Evolutionary conservation across 2,113 vertebrate species (phyloP).

Genomic region (Hemichromis elongatus): DNA sequence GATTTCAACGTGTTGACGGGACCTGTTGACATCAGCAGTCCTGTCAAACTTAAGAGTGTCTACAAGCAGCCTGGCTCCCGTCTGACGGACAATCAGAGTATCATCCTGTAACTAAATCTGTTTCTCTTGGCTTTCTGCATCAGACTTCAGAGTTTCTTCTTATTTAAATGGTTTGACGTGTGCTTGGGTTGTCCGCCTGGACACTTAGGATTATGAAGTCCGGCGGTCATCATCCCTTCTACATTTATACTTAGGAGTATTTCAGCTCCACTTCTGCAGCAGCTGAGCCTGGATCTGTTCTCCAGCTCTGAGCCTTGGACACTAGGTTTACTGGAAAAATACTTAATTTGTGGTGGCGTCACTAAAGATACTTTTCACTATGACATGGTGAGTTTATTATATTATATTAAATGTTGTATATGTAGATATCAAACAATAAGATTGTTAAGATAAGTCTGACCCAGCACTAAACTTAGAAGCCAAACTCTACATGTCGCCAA

Average conservation of each 20-base stretch:
- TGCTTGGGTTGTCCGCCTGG: conserved; percentile 1
- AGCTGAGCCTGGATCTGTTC: not conserved
- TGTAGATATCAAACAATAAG: conserved; percentile 31
- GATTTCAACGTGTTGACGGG: conserved; percentile 30
- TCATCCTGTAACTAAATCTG: conserved; percentile 23
- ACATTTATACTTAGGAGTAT: not conserved
- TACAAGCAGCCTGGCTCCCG: conserved; percentile 10
- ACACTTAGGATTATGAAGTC: not conserved
- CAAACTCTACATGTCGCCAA: conserved; percentile 2
- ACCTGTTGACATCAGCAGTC: conserved; percentile 15
- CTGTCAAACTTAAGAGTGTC: conserved; percentile 14
- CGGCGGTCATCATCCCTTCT: not conserved
- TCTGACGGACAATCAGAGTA: not conserved
- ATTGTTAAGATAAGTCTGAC: not conserved
- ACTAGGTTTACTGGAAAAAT: conserved; percentile 41
- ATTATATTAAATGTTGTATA: conserved; percentile 14
- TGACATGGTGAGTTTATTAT: not conserved
- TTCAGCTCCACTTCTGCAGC: not conserved
- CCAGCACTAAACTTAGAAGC: not conserved
- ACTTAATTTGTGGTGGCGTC: conserved; percentile 36
- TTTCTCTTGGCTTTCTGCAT: conserved; percentile 22
- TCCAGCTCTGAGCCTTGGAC: conserved; percentile 1
- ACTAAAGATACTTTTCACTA: conserved; percentile 14
- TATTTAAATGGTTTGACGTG: conserved; percentile 11
- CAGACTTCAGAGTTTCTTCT: not conserved